Evolutionary conservation across 2,113 vertebrate species (phyloP).

Genomic region (Halichoeres trimaculatus): DNA sequence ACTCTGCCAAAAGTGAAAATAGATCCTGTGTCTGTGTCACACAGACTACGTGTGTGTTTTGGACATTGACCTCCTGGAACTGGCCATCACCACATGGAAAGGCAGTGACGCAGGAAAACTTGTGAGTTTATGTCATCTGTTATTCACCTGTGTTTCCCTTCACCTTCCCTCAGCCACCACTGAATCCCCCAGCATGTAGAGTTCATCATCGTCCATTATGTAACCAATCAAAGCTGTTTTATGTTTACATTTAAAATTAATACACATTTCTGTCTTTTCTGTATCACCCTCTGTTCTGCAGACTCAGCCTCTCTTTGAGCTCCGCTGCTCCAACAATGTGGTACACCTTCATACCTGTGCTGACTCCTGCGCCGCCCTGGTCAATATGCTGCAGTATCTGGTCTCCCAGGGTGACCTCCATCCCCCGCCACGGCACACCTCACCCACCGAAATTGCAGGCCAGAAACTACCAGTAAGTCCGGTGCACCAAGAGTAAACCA

Average conservation of each 20-base stretch:
- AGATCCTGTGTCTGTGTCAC: not conserved
- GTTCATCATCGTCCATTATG: too few species aligned
- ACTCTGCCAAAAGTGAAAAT: not conserved
- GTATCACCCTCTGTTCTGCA: conserved; percentile 53
- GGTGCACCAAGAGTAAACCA: not conserved
- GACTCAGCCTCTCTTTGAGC: conserved; percentile 92
- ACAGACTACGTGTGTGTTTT: conserved; percentile 92
- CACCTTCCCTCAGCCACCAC: not conserved
- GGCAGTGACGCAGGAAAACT: conserved; percentile 85
- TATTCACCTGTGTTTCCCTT: conserved; percentile 16
- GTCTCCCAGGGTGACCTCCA: conserved; percentile 88
- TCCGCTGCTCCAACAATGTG: conserved; percentile 93
- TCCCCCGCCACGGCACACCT: conserved; percentile 86
- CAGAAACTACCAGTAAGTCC: conserved; percentile 89
- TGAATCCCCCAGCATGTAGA: not conserved
- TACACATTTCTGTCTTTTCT: too few species aligned
- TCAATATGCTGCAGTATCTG: conserved; percentile 91
- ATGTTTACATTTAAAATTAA: too few species aligned
- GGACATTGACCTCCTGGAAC: conserved; percentile 91
- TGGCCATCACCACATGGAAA: conserved; percentile 94
- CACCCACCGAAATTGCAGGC: conserved; percentile 91
- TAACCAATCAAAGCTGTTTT: not conserved
- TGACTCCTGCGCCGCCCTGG: conserved; percentile 89
- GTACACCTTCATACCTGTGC: conserved; percentile 92
- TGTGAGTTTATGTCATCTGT: conserved; percentile 76